A percentile compares a stretch with the other conserved stretches of the same genome.
These are phyloP conservation scores for Brachionus manjavacas DNA, from an alignment of 1,140 invertebrate species.

Conservation along the genomic window DNA sequence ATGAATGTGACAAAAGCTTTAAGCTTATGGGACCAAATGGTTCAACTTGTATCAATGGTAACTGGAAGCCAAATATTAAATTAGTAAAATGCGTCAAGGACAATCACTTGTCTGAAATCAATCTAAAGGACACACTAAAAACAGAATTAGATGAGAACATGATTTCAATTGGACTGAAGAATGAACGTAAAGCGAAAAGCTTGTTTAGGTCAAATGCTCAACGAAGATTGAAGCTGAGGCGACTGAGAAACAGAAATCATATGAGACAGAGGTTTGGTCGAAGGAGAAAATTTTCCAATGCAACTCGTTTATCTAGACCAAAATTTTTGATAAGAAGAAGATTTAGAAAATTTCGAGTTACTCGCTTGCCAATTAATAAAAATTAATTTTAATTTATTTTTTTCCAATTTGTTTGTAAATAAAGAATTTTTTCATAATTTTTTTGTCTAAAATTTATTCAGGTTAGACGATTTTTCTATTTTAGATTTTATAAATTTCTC, in stretches of 20 bases:
- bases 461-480: too few species aligned
- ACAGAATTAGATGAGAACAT: slow-evolving; percentile 18
- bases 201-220: not conserved
- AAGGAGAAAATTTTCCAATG: not conserved
- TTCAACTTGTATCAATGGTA: slow-evolving; percentile 81
- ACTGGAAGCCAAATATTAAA: slow-evolving; percentile 69
- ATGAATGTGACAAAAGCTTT: slow-evolving; percentile 84
- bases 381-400: not conserved
- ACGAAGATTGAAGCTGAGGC: not conserved
- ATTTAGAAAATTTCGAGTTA: not conserved
- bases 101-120: not conserved
- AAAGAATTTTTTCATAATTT: not conserved
- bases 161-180: not conserved
- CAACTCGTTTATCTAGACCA: not conserved
- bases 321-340: not conserved
- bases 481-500: too few species aligned
- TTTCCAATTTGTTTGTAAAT: not conserved
- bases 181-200: not conserved
- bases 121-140: not conserved
- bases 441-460: too few species aligned
- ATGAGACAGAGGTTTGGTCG: not conserved
- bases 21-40: slow-evolving; percentile 78
- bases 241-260: not conserved
- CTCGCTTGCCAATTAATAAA: not conserved
- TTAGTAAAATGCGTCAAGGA: slow-evolving; percentile 2